Evolutionary conservation across 1,140 invertebrate species (phyloP).

Genomic region (Eurosta solidaginis): DNA sequence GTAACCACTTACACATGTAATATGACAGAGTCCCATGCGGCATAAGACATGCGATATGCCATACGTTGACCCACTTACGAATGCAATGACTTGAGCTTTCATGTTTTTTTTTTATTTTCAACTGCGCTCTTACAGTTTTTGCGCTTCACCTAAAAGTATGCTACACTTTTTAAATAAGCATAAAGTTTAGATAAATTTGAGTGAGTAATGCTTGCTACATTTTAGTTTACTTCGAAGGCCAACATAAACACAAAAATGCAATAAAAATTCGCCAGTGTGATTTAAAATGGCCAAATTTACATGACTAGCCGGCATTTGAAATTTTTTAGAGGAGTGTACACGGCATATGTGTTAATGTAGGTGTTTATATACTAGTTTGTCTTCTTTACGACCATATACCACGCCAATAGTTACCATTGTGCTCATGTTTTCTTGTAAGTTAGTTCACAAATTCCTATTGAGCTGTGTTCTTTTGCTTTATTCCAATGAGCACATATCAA

Average conservation of each 20-base stretch:
- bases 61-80: background rate
- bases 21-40: background rate
- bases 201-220: background rate
- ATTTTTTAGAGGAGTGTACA: background rate
- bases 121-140: background rate
- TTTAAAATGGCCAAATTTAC: slow-evolving; percentile 20
- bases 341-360: background rate
- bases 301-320: background rate
- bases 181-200: slow-evolving; percentile 22
- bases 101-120: background rate
- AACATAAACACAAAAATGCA: slow-evolving; percentile 57
- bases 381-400: background rate
- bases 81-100: background rate
- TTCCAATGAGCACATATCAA: slow-evolving; percentile 25
- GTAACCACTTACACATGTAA: background rate
- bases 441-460: slow-evolving; percentile 5
- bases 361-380: background rate
- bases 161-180: slow-evolving; percentile 16
- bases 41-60: background rate
- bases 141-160: background rate
- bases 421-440: background rate
- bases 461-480: slow-evolving; percentile 17
- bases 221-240: background rate
- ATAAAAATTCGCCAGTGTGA: slow-evolving; percentile 40
- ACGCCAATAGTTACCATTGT: slow-evolving; percentile 21